A percentile compares a stretch with the other conserved stretches of the same genome.
Evolutionary conservation across 2,797 vertebrate species (phyloP).

Genomic region (Florisuga fusca): DNA sequence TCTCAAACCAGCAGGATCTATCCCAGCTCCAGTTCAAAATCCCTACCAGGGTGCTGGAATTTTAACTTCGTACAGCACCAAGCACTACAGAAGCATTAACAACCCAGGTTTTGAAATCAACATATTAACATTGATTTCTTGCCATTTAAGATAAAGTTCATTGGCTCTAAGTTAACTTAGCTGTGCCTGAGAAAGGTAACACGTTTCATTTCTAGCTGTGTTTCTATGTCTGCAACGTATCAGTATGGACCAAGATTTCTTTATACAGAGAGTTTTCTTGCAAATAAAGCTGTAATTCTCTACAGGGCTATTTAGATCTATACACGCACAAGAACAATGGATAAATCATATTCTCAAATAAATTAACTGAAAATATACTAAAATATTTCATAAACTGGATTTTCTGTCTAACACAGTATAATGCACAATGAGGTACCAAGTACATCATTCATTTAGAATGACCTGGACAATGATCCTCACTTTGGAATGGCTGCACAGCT

Average conservation of each 20-base stretch:
- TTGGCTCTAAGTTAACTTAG: background rate
- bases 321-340: background rate
- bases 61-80: background rate
- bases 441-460: background rate
- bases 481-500: background rate
- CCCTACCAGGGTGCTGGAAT: background rate
- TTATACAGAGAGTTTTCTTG: background rate
- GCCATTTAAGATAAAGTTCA: background rate
- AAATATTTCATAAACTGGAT: background rate
- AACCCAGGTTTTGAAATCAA: background rate
- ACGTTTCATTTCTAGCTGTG: background rate
- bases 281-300: background rate
- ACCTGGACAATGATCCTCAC: background rate
- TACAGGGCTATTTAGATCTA: background rate
- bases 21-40: background rate
- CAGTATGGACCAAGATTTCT: background rate
- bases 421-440: background rate
- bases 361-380: background rate
- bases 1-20: background rate
- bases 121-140: background rate
- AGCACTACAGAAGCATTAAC: background rate
- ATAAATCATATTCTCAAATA: background rate
- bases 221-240: background rate
- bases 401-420: background rate
- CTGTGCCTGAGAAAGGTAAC: background rate